Evolutionary conservation across 2,888 invertebrate species (phyloP), one percentile per base, ranked within the genome.

Genomic region (Synanthedon formicaeformis): DNA sequence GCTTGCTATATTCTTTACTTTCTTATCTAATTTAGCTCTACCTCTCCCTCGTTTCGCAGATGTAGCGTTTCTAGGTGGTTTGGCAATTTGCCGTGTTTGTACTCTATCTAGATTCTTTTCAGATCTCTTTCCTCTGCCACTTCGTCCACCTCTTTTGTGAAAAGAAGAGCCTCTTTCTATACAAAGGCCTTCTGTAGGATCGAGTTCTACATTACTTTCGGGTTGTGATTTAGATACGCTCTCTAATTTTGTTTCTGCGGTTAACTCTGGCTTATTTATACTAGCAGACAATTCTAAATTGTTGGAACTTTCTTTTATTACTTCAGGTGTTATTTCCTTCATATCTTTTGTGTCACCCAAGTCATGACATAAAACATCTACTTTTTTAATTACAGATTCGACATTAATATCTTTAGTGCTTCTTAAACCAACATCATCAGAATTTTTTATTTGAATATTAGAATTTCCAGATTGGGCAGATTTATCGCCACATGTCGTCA

Each of bases 351-450:
- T 66, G 52, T 81, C 80, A 34, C 63, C 58, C 53, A 56, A 71
- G 56, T 88, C 86, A 58, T 77, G 83, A 71, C 92, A 92, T 48
- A 92, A 73, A 1, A 92, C 92, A 62, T 93, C 93, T 0, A 93
- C 91, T 65, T 92, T 93, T 75, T 94, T 94, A 57, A 94, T 94
- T 2, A 94, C 94, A 16, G 94, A 94, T 61, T 94, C 94, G 58
- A 94, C 93, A 66, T 93, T 94, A 1, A 93, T 89, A 66, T 94
- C 94, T 73, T 93, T 93, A 5, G 92, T 92, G 41, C 92, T 92
- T 94, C 94, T 94, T 61, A 91, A 92, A 71, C 93, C 93, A 64
- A 90, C 91, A 67, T 93, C 93, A 63, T 93, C 92, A 60, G 92
- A 90, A 71, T 76, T 83, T 70, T 88, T 89, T 52, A 81, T 71